phyloP scores from a whole-genome alignment of 2,113 vertebrate species.

The Uropsilus gracilis region DNA sequence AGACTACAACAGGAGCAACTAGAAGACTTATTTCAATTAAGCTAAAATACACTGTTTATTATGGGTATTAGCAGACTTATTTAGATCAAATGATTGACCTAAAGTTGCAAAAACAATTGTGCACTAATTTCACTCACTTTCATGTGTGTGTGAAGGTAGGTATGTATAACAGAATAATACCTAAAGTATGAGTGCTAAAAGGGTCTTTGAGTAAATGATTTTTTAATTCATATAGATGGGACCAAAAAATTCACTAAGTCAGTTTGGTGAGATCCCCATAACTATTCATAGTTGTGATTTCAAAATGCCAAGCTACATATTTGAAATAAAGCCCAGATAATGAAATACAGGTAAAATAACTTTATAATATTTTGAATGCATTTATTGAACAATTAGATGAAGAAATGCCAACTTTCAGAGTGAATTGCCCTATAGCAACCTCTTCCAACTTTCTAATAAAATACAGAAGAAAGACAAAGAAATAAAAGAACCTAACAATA shows the following conservation, averaged over 20 bases:
- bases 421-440: background rate
- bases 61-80: background rate
- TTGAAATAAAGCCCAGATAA: slow-evolving; percentile 34
- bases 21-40: background rate
- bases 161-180: background rate
- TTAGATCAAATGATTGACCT: background rate
- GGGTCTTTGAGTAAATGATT: background rate
- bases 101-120: background rate
- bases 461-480: slow-evolving; percentile 4
- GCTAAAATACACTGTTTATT: background rate
- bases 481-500: background rate
- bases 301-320: slow-evolving; percentile 30
- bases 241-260: slow-evolving; percentile 22
- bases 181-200: background rate
- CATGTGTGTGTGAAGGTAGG: background rate
- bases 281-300: slow-evolving; percentile 23
- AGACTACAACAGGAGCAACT: background rate
- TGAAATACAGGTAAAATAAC: slow-evolving; percentile 51
- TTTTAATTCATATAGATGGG: background rate
- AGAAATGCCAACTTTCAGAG: slow-evolving; percentile 1
- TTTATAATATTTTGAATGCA: slow-evolving; percentile 37
- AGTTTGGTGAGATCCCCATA: slow-evolving; percentile 6
- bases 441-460: slow-evolving; percentile 36
- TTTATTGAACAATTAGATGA: slow-evolving; percentile 21
- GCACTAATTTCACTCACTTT: slow-evolving; percentile 10